phyloP scores from a whole-genome alignment of 2,888 invertebrate genomes.

The Eupithecia inturbata region DNA sequence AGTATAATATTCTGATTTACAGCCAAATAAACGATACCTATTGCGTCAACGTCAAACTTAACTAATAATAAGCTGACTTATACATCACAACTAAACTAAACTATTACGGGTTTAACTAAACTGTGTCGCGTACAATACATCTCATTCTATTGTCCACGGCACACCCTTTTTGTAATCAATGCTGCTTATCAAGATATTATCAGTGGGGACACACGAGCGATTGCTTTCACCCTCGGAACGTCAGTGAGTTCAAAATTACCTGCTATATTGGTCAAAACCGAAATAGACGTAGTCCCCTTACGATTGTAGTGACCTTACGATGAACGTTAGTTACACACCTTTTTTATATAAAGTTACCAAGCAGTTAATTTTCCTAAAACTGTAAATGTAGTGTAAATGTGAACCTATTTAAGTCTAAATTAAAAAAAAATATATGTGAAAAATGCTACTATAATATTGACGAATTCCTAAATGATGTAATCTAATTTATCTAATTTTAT shows the following conservation, averaged over 20 bases:
- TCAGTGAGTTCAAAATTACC: neutral
- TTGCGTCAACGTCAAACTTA: neutral
- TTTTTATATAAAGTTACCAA: too few species aligned
- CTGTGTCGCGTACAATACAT: slow-evolving; percentile 16
- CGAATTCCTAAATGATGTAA: too few species aligned
- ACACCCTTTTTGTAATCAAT: slow-evolving; percentile 35
- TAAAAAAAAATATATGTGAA: too few species aligned
- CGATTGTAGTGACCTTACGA: too few species aligned
- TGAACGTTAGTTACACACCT: too few species aligned
- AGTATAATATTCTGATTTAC: neutral
- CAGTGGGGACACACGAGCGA: slow-evolving; percentile 22
- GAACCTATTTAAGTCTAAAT: too few species aligned
- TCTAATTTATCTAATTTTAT: too few species aligned
- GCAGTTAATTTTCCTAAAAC: too few species aligned
- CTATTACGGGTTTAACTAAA: slow-evolving; percentile 20
- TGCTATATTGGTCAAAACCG: neutral
- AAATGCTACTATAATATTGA: too few species aligned
- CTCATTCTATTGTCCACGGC: slow-evolving; percentile 28
- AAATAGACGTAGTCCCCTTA: too few species aligned
- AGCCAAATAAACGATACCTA: neutral
- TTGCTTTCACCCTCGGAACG: neutral
- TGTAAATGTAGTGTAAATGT: too few species aligned
- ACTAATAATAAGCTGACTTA: neutral
- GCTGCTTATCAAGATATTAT: slow-evolving; percentile 34
- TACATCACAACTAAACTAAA: neutral